phyloP scores from a whole-genome alignment of 1,140 invertebrate genomes.

The Drosophila nannoptera region DNA sequence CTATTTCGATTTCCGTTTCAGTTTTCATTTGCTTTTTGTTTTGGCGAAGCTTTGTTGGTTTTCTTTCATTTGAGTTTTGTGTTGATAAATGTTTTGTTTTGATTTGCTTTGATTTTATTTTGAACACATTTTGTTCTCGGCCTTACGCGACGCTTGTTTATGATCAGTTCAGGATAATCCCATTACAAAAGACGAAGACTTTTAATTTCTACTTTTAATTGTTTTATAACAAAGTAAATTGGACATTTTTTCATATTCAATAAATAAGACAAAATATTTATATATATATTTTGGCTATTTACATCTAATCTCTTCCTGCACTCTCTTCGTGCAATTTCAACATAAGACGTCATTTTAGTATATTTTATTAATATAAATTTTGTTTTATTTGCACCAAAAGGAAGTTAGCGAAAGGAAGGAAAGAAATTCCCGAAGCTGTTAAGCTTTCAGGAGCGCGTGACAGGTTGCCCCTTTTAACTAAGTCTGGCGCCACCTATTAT shows the following conservation, averaged over 20 bases:
- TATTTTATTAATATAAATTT: too few species aligned
- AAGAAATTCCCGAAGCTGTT: background rate
- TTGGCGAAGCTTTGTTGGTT: conserved; percentile 32
- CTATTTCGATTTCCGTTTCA: too few species aligned
- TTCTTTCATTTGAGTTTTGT: conserved; percentile 17
- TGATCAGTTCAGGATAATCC: conserved; percentile 28
- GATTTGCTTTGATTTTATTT: conserved; percentile 73
- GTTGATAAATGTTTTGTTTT: conserved; percentile 77
- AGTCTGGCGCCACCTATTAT: background rate
- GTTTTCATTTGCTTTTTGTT: conserved; percentile 9
- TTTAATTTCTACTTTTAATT: background rate
- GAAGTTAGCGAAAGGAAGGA: too few species aligned
- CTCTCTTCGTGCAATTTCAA: too few species aligned
- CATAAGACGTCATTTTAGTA: too few species aligned
- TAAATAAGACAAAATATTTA: too few species aligned
- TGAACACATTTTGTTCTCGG: conserved; percentile 20
- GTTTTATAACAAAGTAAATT: background rate
- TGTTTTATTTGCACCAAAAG: too few species aligned
- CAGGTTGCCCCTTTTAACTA: background rate
- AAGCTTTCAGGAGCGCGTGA: background rate
- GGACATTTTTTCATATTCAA: too few species aligned
- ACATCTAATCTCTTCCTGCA: too few species aligned
- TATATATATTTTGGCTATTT: too few species aligned
- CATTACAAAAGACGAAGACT: conserved; percentile 15
- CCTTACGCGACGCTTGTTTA: conserved; percentile 28